Conservation (phyloP, 1,140 invertebrate genomes). For the Chymomyza costata region DNA sequence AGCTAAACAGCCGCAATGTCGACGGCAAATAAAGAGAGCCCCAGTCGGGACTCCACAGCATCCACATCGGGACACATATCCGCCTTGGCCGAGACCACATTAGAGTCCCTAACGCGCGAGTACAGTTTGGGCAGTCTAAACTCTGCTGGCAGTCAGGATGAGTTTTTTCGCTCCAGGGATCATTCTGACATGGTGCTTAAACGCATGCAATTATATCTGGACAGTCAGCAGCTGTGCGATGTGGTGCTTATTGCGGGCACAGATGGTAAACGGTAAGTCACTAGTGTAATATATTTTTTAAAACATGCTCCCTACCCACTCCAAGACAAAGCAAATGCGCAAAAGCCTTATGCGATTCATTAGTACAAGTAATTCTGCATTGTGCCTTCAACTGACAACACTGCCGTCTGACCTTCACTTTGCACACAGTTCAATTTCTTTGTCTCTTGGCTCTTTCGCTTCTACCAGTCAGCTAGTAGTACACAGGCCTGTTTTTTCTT, state of each 20-base stretch:
- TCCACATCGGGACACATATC: constrained; percentile 67
- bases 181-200: constrained; percentile 88
- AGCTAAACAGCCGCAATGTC: too few relatives aligned
- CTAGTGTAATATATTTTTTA: constrained; percentile 5
- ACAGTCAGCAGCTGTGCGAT: constrained; percentile 87
- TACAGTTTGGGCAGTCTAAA: constrained; percentile 67
- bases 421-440: too few relatives aligned
- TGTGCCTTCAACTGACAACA: too few relatives aligned
- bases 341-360: constrained; percentile 12
- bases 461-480: too few relatives aligned
- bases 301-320: constrained; percentile 1
- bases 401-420: too few relatives aligned
- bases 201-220: constrained; percentile 88
- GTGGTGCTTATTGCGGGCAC: constrained; percentile 84
- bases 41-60: constrained; percentile 69
- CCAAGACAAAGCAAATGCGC: constrained; percentile 26
- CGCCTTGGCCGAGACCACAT: constrained; percentile 53
- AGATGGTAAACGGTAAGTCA: constrained; percentile 78
- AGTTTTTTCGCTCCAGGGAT: constrained; percentile 85
- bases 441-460: too few relatives aligned
- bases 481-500: too few relatives aligned
- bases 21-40: constrained; percentile 65
- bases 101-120: constrained; percentile 64
- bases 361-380: not conserved
- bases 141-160: constrained; percentile 79